Evolutionary conservation across 2,797 vertebrate genomes (phyloP).

Genomic region (Parambassis ranga): DNA sequence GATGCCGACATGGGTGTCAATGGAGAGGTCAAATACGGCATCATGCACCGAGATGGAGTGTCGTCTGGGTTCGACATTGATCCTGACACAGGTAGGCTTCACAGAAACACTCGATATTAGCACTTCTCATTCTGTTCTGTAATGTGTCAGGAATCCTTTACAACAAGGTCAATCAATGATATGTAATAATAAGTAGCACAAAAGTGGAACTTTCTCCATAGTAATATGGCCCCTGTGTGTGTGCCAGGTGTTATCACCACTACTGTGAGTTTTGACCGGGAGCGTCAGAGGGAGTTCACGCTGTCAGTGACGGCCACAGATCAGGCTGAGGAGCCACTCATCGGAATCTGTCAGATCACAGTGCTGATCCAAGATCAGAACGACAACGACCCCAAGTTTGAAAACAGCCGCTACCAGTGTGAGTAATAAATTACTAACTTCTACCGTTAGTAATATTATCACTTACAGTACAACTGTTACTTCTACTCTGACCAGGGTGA

Average conservation of each 20-base stretch:
- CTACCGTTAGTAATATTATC: no score
- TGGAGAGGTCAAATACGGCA: constrained; percentile 88
- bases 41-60: constrained; percentile 86
- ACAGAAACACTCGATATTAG: background rate
- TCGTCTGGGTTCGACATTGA: constrained; percentile 84
- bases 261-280: constrained; percentile 84
- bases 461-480: background rate
- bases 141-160: background rate
- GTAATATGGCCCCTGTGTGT: background rate
- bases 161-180: background rate
- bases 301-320: constrained; percentile 88
- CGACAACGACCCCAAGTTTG: constrained; percentile 90
- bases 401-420: constrained; percentile 91
- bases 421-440: no score
- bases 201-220: background rate
- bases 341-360: constrained; percentile 86
- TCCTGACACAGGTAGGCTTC: constrained; percentile 80
- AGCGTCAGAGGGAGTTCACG: constrained; percentile 84
- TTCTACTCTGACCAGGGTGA: background rate
- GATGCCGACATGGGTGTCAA: constrained; percentile 89
- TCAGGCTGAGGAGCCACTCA: constrained; percentile 86
- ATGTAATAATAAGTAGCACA: no score
- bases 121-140: no score
- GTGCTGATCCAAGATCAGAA: constrained; percentile 85
- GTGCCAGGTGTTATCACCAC: constrained; percentile 84